These are phyloP conservation scores for Celastrina argiolus DNA, from an alignment of 2,888 invertebrate species.

Conservation along the genomic window DNA sequence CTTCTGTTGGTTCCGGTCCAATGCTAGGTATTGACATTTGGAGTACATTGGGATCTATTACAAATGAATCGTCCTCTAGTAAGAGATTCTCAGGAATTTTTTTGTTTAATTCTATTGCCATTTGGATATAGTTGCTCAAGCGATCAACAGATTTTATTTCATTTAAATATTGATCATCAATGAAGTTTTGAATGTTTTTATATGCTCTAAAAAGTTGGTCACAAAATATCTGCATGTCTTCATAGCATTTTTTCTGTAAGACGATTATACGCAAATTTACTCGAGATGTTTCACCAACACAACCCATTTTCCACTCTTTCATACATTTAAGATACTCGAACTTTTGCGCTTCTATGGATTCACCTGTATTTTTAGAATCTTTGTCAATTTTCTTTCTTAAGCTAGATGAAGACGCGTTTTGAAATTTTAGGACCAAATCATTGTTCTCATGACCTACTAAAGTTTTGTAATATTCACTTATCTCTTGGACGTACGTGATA, in stretches of 20 bases:
- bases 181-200: constrained; percentile 57
- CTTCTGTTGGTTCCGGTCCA: constrained; percentile 36
- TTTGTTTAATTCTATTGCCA: constrained; percentile 69
- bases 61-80: constrained; percentile 68
- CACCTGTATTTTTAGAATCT: constrained; percentile 46
- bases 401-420: constrained; percentile 44
- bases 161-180: constrained; percentile 64
- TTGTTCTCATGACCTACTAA: constrained; percentile 49
- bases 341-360: constrained; percentile 57
- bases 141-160: constrained; percentile 70
- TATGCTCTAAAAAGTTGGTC: constrained; percentile 63
- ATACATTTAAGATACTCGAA: constrained; percentile 61
- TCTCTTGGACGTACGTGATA: constrained; percentile 55
- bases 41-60: constrained; percentile 65
- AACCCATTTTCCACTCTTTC: constrained; percentile 78
- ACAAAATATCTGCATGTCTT: constrained; percentile 66
- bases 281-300: constrained; percentile 76
- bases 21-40: constrained; percentile 47
- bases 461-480: constrained; percentile 52
- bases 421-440: constrained; percentile 51
- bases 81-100: constrained; percentile 65
- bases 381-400: constrained; percentile 56
- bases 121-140: constrained; percentile 70
- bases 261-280: constrained; percentile 60
- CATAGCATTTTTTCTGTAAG: constrained; percentile 56